Evolutionary conservation across 2,888 invertebrate species (phyloP).

Genomic region (Drosophila quasianomalipes): DNA sequence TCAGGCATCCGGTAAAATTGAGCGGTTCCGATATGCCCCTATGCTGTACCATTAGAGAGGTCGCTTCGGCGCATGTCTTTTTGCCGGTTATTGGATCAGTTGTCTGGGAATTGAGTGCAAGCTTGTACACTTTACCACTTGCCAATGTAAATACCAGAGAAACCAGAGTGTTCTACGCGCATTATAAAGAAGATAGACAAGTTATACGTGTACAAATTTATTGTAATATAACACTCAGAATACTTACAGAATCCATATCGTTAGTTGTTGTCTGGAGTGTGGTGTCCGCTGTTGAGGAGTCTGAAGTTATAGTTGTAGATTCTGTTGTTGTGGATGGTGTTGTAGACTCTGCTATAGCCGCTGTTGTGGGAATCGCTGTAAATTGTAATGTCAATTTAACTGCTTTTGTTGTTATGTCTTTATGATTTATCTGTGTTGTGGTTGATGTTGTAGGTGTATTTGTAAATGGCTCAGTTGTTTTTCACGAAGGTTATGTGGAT

Average conservation of each 20-base stretch:
- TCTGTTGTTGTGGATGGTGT: not conserved
- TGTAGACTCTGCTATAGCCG: not conserved
- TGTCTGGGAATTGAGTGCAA: slow-evolving; percentile 28
- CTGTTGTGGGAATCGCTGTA: not conserved
- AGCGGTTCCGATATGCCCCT: slow-evolving; percentile 18
- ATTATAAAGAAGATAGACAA: not conserved
- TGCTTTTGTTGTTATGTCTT: not conserved
- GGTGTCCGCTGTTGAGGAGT: not conserved
- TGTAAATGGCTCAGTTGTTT: not conserved
- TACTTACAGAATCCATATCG: slow-evolving; percentile 31
- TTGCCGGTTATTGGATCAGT: slow-evolving; percentile 21
- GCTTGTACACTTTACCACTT: slow-evolving; percentile 19
- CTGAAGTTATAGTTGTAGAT: not conserved
- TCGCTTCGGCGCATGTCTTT: slow-evolving; percentile 24
- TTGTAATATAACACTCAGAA: not conserved
- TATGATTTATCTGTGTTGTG: not conserved
- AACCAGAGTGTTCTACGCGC: slow-evolving; percentile 28
- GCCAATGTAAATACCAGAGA: slow-evolving; percentile 21
- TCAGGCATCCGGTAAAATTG: slow-evolving; percentile 31
- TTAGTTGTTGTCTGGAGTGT: not conserved
- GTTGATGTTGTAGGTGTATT: not conserved
- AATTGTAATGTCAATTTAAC: not conserved
- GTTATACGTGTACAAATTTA: slow-evolving; percentile 16
- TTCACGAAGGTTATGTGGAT: not conserved
- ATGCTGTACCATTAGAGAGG: slow-evolving; percentile 9